phyloP scores from a whole-genome alignment of 2,797 vertebrate species.

The Acomys russatus region DNA sequence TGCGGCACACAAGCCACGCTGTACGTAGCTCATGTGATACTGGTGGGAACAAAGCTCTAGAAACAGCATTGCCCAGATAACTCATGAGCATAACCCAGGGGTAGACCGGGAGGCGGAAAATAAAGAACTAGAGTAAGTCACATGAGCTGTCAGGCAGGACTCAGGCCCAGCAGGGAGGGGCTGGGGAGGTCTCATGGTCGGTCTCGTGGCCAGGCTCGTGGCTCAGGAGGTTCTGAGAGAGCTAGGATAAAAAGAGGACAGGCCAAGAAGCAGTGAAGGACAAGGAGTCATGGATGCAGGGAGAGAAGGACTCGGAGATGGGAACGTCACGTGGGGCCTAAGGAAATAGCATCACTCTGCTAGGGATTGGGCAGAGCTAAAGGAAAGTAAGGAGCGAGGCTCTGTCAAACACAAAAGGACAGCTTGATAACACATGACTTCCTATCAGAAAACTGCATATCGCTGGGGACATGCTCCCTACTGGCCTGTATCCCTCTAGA shows the following conservation, averaged over 20 bases:
- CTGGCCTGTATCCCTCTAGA: neutral
- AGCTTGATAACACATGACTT: neutral
- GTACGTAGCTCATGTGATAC: neutral
- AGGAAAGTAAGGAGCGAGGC: neutral
- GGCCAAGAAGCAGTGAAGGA: too few species aligned
- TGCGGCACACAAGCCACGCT: neutral
- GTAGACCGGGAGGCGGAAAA: neutral
- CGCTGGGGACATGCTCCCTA: neutral
- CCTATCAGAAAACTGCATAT: neutral
- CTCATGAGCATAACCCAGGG: neutral
- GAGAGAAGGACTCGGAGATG: neutral
- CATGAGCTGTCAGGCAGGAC: neutral
- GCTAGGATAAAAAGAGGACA: neutral
- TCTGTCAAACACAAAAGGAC: neutral
- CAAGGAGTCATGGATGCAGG: neutral
- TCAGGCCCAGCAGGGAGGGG: neutral
- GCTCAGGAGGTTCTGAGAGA: neutral
- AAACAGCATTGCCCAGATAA: neutral
- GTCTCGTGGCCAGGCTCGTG: too few species aligned
- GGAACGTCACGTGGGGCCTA: neutral
- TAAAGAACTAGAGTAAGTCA: neutral
- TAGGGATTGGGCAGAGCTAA: neutral
- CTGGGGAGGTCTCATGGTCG: neutral
- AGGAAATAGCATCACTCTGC: neutral
- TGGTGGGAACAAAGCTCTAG: neutral